These are phyloP conservation scores for Sturnus vulgaris DNA, from an alignment of 2,113 vertebrate genomes.

Conservation along the genomic window DNA sequence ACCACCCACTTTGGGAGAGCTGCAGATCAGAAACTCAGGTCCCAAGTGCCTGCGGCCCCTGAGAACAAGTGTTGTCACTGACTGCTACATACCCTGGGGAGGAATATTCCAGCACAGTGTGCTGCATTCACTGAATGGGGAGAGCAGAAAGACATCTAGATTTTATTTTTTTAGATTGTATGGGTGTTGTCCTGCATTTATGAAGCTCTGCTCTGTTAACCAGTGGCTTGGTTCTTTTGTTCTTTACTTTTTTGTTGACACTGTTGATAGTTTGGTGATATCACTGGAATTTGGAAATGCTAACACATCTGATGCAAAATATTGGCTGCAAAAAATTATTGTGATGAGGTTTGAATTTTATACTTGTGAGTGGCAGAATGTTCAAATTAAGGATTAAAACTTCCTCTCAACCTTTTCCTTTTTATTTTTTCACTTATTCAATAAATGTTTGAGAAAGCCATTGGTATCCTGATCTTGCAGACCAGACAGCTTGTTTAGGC, in stretches of 20 bases:
- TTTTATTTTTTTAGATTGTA: neutral
- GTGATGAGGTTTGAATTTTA: neutral
- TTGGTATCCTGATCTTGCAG: neutral
- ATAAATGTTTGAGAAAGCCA: neutral
- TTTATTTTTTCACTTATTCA: neutral
- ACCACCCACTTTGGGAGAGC: neutral
- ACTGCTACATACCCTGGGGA: neutral
- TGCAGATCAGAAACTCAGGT: neutral
- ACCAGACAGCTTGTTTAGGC: neutral
- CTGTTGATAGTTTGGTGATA: neutral
- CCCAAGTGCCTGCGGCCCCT: neutral
- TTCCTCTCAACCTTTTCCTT: neutral
- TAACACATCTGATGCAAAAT: neutral
- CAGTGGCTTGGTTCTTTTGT: neutral
- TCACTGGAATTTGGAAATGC: neutral
- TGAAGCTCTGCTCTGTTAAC: neutral
- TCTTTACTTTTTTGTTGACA: neutral
- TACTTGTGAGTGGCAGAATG: neutral
- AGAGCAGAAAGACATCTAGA: neutral
- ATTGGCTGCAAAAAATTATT: neutral
- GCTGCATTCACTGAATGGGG: neutral
- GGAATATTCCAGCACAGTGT: neutral
- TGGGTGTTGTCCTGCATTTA: neutral
- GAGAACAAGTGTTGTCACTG: neutral
- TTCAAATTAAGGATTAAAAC: neutral